Base-by-base conservation (phyloP, 2,888 invertebrate genomes). In the Lottia scabra region DNA sequence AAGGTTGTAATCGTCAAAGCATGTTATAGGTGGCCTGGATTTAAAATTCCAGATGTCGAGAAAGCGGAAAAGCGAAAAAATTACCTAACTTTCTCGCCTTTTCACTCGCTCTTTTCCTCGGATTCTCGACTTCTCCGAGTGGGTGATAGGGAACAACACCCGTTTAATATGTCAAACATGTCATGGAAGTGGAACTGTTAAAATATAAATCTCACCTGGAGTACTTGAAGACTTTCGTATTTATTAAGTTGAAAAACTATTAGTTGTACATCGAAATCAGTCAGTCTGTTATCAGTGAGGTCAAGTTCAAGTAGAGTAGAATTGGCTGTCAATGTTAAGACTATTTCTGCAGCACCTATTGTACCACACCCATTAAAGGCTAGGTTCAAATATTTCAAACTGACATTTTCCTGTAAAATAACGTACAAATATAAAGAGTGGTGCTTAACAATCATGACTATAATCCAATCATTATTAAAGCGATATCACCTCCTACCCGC, bases 291-390 rank as follows among this genome's bases (percentile, higher is more conserved):
- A 67, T 81, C 81, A 15, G 84, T 81, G 48, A 86, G 74, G 70
- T 86, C 85, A 8, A 86, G 77, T 45, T 82, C 81, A 46, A 74
- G 73, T 26, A 86, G 66, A 12, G 82, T 80, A 30, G 80, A 73
- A 74, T 85, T 85, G 23, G 71, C 74, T n/a, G 76, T 78, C 43
- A 87, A 67, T 13, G 81, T 81, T n/a, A 75, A 72, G 0, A 76
- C 80, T 43, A 83, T 75, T 27, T 68, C 79, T 3, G 69, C 74
- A 38, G 82, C 79, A 0, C 83, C 84, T 46, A 83, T 83, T 8
- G 77, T 74, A 1, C 83, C 83, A 63, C 85, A 81, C 16, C 84
- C 84, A 72, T 87, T 87, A 73, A 82, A 83, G 67, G 82, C 79
- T 8, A 85, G 63, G 69, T 81, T 79, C 23, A 87, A 67, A 8